A percentile compares a stretch with the other conserved stretches of the same genome.
phyloP scores from a whole-genome alignment of 2,797 vertebrate species.

The Anguilla marmorata region DNA sequence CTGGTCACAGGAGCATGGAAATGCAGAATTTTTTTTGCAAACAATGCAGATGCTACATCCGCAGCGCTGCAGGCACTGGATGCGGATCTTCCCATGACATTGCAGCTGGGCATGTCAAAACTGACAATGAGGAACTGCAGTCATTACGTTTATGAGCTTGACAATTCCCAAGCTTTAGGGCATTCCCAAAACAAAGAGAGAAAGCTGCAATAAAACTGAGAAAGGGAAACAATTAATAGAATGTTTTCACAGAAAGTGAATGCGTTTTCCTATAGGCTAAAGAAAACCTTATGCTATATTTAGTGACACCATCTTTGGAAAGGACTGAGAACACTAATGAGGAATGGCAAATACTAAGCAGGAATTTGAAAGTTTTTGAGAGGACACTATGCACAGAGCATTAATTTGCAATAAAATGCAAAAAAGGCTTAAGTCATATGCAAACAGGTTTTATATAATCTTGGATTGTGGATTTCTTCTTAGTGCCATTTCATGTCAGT shows the following conservation, averaged over 20 bases:
- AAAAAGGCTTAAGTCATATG: not conserved
- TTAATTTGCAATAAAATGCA: not conserved
- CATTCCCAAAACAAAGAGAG: not conserved
- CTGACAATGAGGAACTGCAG: not conserved
- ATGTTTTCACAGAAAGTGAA: not conserved
- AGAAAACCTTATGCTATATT: not conserved
- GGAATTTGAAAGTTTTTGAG: not conserved
- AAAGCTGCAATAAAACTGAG: not conserved
- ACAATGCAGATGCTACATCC: not conserved
- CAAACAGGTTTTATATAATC: not conserved
- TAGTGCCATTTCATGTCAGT: not conserved
- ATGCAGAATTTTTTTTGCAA: not conserved
- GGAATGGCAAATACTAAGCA: not conserved
- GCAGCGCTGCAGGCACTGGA: not conserved
- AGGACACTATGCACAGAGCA: not conserved
- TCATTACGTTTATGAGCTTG: not conserved
- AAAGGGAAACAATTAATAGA: not conserved
- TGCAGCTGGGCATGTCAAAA: slow-evolving; percentile 3
- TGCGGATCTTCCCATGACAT: not conserved
- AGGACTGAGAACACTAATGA: not conserved
- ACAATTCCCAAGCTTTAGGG: slow-evolving; percentile 9
- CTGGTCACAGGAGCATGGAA: not conserved
- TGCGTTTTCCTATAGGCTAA: not conserved
- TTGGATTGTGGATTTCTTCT: not conserved
- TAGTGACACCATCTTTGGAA: not conserved